Conservation (phyloP, 2,113 vertebrate species). For the Quiscalus mexicanus region DNA sequence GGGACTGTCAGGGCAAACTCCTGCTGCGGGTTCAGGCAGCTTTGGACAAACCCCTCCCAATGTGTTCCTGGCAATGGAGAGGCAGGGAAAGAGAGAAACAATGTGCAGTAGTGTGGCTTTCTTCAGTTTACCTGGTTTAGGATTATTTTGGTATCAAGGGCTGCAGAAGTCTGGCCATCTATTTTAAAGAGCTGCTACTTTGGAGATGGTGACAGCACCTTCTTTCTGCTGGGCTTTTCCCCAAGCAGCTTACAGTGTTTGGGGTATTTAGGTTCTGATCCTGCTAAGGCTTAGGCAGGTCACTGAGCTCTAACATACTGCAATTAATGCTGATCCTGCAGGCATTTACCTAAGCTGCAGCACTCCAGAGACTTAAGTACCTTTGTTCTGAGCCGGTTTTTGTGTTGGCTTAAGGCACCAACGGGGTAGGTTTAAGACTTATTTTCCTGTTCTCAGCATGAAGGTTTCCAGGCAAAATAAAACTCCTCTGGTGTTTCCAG, state of each 20-base stretch:
- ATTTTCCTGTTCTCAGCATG: not conserved
- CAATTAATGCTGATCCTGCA: not conserved
- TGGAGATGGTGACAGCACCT: not conserved
- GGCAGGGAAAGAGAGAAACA: not conserved
- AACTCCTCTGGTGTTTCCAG: not conserved
- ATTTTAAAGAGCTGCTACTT: not conserved
- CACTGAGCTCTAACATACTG: not conserved
- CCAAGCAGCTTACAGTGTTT: not conserved
- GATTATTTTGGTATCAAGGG: not conserved
- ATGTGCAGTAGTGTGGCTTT: not conserved
- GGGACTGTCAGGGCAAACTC: not conserved
- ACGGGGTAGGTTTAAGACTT: not conserved
- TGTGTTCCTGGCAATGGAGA: accelerated
- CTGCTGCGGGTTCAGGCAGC: not conserved
- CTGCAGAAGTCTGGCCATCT: not conserved
- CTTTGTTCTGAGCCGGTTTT: not conserved
- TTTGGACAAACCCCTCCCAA: not conserved
- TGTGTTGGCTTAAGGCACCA: not conserved
- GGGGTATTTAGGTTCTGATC: not conserved
- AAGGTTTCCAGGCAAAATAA: not conserved
- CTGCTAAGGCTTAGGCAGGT: not conserved
- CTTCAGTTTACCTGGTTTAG: not conserved
- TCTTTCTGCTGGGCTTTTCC: not conserved
- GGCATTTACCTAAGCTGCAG: not conserved
- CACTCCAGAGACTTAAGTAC: not conserved